Conservation (phyloP, 2,888 invertebrate species). For the Odontomyia ornata region DNA sequence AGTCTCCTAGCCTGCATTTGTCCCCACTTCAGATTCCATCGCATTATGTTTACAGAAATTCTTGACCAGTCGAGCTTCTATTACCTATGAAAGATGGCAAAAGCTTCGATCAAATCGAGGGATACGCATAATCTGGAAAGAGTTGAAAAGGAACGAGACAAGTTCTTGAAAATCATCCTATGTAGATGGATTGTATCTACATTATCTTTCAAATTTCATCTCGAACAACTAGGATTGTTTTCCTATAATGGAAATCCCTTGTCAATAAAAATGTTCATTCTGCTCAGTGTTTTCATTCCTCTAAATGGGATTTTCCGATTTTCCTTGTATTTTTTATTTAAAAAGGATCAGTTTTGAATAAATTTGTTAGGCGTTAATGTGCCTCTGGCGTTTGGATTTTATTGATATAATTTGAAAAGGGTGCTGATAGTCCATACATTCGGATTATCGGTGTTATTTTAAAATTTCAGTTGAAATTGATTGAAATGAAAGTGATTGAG, state of each 20-base stretch:
- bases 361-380: slow-evolving; percentile 23
- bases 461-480: too few relatives aligned
- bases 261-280: slow-evolving; percentile 27
- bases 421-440: not conserved
- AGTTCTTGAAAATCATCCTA: slow-evolving; percentile 17
- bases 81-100: too few relatives aligned
- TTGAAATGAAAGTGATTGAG: too few relatives aligned
- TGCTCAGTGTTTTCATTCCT: not conserved
- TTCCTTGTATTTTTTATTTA: not conserved
- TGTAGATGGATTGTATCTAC: slow-evolving; percentile 34
- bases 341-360: slow-evolving; percentile 17
- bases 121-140: not conserved
- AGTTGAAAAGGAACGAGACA: not conserved
- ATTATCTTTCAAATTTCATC: slow-evolving; percentile 33
- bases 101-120: not conserved
- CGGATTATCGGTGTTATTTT: not conserved
- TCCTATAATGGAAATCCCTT: slow-evolving; percentile 40
- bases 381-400: not conserved
- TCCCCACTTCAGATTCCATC: too few relatives aligned
- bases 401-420: too few relatives aligned
- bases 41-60: too few relatives aligned
- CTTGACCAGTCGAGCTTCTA: too few relatives aligned
- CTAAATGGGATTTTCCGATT: not conserved
- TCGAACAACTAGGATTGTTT: not conserved
- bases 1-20: too few relatives aligned